Evolutionary conservation across 2,888 invertebrate species (phyloP).

Genomic region (Imbricaverruca yamaguchii): DNA sequence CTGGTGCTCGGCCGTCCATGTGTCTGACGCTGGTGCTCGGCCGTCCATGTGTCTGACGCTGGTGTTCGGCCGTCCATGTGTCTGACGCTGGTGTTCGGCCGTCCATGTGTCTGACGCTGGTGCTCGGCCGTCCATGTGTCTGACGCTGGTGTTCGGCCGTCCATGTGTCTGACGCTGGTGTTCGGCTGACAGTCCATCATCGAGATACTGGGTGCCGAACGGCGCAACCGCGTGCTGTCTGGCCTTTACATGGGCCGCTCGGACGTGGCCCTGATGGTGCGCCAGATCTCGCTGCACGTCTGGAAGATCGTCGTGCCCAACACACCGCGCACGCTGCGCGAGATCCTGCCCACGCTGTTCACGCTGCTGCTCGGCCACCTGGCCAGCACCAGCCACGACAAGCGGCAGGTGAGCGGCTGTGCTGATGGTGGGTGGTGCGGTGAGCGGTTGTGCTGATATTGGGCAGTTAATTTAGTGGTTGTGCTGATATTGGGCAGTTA

Average conservation of each 20-base stretch:
- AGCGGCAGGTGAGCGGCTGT: conserved; percentile 59
- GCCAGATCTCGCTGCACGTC: conserved; percentile 95
- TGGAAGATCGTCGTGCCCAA: conserved; percentile 73
- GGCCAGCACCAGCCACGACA: conserved; percentile 92
- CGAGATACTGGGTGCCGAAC: conserved; percentile 73
- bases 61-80: too few relatives aligned
- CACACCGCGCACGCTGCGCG: conserved; percentile 78
- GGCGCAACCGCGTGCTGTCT: conserved; percentile 85
- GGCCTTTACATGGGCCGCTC: conserved; percentile 96
- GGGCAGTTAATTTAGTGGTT: too few relatives aligned
- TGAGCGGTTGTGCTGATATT: too few relatives aligned
- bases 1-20: too few relatives aligned
- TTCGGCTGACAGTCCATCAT: conserved; percentile 63
- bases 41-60: too few relatives aligned
- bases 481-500: too few relatives aligned
- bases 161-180: too few relatives aligned
- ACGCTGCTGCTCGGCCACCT: conserved; percentile 83
- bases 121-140: too few relatives aligned
- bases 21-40: too few relatives aligned
- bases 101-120: too few relatives aligned
- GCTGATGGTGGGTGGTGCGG: not conserved
- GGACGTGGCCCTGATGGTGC: conserved; percentile 91
- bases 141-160: too few relatives aligned
- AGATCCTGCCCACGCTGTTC: conserved; percentile 92
- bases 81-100: too few relatives aligned